These are phyloP conservation scores for Stomatorhinus walkeri DNA, from an alignment of 2,797 vertebrate species.

Conservation along the genomic window DNA sequence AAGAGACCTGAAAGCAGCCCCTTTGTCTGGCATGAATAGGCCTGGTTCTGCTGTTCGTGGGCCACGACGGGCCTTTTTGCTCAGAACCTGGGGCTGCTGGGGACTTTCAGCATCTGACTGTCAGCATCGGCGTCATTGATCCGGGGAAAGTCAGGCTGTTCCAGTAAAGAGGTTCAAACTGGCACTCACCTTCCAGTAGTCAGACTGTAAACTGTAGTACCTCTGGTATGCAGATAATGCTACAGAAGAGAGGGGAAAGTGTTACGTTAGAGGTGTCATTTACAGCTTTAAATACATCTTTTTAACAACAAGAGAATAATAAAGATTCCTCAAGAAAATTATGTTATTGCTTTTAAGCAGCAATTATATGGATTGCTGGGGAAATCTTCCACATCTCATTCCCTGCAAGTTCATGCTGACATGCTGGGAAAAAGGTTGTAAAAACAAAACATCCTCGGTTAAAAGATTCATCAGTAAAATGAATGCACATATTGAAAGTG, in stretches of 20 bases:
- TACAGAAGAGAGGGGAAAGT: constrained; percentile 48
- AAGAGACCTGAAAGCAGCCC: not conserved
- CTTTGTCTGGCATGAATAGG: not conserved
- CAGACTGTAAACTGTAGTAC: constrained; percentile 98
- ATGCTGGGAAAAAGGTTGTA: not conserved
- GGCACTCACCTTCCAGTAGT: constrained; percentile 95
- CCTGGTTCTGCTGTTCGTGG: not conserved
- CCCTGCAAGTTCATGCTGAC: not conserved
- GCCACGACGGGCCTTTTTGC: not conserved
- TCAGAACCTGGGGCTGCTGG: not conserved
- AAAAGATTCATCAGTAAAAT: not conserved
- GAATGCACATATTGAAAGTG: not conserved
- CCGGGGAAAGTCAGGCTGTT: not conserved
- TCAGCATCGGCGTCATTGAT: not conserved
- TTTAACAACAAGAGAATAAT: not conserved
- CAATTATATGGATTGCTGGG: not conserved
- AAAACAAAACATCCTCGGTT: not conserved
- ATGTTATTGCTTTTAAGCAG: not conserved
- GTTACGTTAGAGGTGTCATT: not conserved
- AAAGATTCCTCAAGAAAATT: not conserved
- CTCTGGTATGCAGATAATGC: constrained; percentile 99
- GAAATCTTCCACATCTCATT: not conserved
- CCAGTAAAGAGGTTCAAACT: not conserved
- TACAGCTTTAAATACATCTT: not conserved
- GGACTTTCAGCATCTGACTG: not conserved